Percentiles rank a stretch among this genome's conserved stretches.
Evolutionary conservation across 2,113 vertebrate species (phyloP).

Genomic region (Atrichornis clamosus): DNA sequence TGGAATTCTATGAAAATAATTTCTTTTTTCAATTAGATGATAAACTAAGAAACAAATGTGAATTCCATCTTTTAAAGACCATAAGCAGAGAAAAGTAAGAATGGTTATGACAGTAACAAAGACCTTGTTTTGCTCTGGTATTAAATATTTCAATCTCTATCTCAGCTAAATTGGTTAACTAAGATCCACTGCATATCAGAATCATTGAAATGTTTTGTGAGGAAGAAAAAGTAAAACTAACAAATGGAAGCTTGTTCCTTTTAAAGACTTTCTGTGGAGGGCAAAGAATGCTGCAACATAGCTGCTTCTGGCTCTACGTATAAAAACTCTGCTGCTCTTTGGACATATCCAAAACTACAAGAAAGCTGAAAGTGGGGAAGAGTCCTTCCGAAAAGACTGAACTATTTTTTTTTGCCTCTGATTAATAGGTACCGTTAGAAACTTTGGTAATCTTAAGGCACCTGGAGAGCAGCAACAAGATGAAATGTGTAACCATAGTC

Average conservation of each 20-base stretch:
- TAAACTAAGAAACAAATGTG: neutral
- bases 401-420: neutral
- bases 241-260: neutral
- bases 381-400: neutral
- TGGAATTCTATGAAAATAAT: neutral
- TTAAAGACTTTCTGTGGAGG: neutral
- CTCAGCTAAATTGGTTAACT: neutral
- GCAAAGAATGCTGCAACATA: neutral
- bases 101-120: neutral
- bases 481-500: neutral
- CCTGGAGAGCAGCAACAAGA: neutral
- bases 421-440: neutral
- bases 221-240: neutral
- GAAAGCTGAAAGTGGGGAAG: neutral
- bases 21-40: neutral
- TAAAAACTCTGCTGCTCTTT: neutral
- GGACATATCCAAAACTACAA: neutral
- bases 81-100: neutral
- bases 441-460: neutral
- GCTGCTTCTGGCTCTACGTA: neutral
- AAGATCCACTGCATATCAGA: neutral
- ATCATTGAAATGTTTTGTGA: neutral
- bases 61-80: neutral
- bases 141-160: neutral
- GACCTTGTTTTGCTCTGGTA: neutral